phyloP scores from a whole-genome alignment of 2,797 vertebrate genomes.

The Psittacula echo region DNA sequence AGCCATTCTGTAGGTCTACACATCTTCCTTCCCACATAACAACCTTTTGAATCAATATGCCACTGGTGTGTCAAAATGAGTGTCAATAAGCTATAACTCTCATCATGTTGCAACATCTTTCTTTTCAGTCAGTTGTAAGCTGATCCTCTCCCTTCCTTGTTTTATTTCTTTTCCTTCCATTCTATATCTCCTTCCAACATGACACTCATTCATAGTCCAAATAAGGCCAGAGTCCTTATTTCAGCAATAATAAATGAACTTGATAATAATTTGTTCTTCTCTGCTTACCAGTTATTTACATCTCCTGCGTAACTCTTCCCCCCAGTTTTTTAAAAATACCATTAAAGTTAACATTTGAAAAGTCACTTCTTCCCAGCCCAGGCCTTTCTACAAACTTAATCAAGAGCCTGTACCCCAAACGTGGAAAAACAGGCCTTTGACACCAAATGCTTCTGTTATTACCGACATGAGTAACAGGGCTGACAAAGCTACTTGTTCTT shows the following conservation, averaged over 20 bases:
- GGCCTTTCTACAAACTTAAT: neutral
- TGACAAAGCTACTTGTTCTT: neutral
- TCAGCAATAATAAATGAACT: neutral
- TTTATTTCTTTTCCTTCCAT: neutral
- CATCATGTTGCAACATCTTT: neutral
- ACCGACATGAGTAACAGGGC: neutral
- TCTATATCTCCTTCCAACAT: neutral
- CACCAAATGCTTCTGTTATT: neutral
- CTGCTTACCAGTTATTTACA: neutral
- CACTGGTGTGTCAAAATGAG: neutral
- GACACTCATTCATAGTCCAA: neutral
- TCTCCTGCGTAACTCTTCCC: neutral
- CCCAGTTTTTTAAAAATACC: neutral
- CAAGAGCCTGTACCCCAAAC: neutral
- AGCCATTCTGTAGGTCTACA: neutral
- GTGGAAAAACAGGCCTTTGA: accelerated
- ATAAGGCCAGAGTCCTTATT: neutral
- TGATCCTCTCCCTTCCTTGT: neutral
- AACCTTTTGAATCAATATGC: neutral
- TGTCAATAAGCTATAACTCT: neutral
- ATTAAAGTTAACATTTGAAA: neutral
- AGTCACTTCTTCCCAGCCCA: neutral
- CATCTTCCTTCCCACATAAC: neutral
- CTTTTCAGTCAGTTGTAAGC: neutral
- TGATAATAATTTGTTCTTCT: neutral